Base-by-base conservation (phyloP, 2,113 vertebrate species). In the Xiphias gladius region DNA sequence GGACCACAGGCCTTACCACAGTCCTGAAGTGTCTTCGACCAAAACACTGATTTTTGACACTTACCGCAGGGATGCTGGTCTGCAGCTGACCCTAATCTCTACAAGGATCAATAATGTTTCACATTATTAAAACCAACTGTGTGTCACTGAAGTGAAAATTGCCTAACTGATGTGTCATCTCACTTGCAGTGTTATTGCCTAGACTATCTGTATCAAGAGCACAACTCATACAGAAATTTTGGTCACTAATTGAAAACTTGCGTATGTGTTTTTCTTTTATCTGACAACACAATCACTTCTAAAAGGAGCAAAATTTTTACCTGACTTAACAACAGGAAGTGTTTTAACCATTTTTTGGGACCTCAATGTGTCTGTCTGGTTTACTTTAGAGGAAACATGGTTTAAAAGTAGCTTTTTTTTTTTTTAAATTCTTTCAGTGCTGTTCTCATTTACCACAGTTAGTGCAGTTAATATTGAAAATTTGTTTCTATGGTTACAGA, bases 401-500 rank as follows among this genome's bases (percentile, higher is more conserved):
- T 82, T 64, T 63, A 35, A 73, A 72, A 62, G 39, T 54, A 52
- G 57, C 17, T 50, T 58, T 48, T 20, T 12, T 19, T 20, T 26
- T n/a, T n/a, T n/a, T n/a, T n/a, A n/a, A n/a, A 37, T 16, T 69
- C 32, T 46, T 22, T 72, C 59, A 62, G 35, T 20, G 19, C 50
- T 32, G 28, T n/a, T 67, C 3, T 69, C 19, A 59, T 63, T 59
- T 48, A 76, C 10, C 7, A 35, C 62, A 37, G 54, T 66, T 19
- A 54, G n/a, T 64, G 10, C 20, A 32, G 14, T 61, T 73, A 58
- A 64, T 20, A 35, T 9, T 65, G 20, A 79, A 58, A 59, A 55
- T 52, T n/a, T 63, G 79, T 82, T 88, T 66, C 75, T 52, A 73
- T 79, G 71, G 70, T 68, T 68, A 88, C 79, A 48, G 16, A 46